A percentile compares a stretch with the other conserved stretches of the same genome.
phyloP scores from a whole-genome alignment of 2,113 vertebrate species.

The Corythornis madagascariensis region DNA sequence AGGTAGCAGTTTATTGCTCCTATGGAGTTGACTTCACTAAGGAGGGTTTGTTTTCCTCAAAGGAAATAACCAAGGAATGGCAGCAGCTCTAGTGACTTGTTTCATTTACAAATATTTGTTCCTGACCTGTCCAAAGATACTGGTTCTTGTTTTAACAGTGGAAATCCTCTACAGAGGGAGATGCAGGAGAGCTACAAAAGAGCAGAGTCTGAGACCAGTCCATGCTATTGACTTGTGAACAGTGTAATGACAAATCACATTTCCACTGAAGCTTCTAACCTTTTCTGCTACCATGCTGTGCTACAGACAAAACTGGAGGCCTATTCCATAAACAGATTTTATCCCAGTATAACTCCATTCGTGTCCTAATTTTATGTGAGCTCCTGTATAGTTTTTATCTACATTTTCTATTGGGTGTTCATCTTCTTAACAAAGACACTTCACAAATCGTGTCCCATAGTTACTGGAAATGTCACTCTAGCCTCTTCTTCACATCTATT shows the following conservation, averaged over 20 bases:
- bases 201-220: background rate
- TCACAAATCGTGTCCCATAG: background rate
- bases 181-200: background rate
- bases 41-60: background rate
- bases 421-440: background rate
- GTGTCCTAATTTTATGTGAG: background rate
- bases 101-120: background rate
- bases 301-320: background rate
- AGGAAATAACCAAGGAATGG: background rate
- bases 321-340: background rate
- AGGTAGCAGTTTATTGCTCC: constrained; percentile 31
- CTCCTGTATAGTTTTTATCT: background rate
- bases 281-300: background rate
- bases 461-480: background rate
- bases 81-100: background rate
- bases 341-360: background rate
- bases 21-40: background rate
- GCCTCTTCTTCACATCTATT: background rate
- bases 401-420: background rate
- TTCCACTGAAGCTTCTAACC: background rate
- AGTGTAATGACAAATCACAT: background rate
- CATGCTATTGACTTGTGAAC: background rate
- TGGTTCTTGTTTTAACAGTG: background rate
- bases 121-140: background rate
- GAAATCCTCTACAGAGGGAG: background rate